These are phyloP conservation scores for Helleia helle DNA, from an alignment of 2,888 invertebrate species.

Conservation along the genomic window DNA sequence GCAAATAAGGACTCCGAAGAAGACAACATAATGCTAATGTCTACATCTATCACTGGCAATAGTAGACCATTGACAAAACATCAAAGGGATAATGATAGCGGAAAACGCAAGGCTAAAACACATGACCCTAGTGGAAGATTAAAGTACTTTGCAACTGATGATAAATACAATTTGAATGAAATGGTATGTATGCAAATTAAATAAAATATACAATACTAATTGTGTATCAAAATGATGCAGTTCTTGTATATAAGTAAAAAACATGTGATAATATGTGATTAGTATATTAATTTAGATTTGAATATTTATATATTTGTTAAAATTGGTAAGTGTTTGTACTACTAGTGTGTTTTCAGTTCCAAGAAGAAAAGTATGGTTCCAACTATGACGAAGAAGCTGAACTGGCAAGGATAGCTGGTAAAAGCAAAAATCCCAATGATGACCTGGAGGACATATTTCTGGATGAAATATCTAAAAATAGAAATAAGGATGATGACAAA, in stretches of 20 bases:
- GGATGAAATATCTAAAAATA: conserved; percentile 81
- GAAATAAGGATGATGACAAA: conserved; percentile 74
- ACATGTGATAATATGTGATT: no score
- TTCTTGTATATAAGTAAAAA: background rate
- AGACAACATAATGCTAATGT: conserved; percentile 78
- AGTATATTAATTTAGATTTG: no score
- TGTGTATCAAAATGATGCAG: no score
- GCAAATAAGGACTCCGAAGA: conserved; percentile 42
- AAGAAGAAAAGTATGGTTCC: conserved; percentile 85
- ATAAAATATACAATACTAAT: no score
- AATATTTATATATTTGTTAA: no score
- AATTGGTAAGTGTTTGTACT: background rate
- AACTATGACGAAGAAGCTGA: conserved; percentile 86
- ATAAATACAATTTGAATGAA: conserved; percentile 87
- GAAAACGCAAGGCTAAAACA: conserved; percentile 78
- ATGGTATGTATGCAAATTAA: conserved; percentile 74
- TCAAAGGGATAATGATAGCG: conserved; percentile 52
- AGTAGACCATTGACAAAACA: conserved; percentile 75
- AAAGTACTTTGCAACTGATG: conserved; percentile 92
- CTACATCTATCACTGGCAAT: conserved; percentile 79
- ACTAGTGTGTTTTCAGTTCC: conserved; percentile 79
- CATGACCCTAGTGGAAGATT: conserved; percentile 82
- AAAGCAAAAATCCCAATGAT: conserved; percentile 77
- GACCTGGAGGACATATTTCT: conserved; percentile 91
- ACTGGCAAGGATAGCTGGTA: conserved; percentile 82